Base-by-base conservation (phyloP, 2,113 vertebrate genomes). In the Eleginops maclovinus region DNA sequence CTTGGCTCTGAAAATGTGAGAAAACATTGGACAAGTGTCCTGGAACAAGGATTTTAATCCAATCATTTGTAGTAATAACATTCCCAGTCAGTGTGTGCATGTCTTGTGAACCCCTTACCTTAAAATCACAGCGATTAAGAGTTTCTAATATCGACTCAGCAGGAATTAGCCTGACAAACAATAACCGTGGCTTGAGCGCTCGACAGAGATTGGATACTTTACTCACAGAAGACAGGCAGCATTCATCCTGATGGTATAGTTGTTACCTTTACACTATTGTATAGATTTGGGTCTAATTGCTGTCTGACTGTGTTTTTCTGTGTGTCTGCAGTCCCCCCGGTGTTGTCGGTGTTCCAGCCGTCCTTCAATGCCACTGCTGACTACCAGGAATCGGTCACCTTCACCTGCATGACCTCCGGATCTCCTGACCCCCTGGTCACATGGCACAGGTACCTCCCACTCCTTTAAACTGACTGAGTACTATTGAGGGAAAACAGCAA, bases 281-380 rank as follows among this genome's bases (percentile, higher is more conserved):
- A 44, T 46, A 28, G 12, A 41, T 22, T 54, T 26, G 17, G 21
- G 9, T 72, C 15, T 15, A 56, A 36, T 51, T 28, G 36, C 46
- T 73, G 50, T 64, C 61, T 75, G 31, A 36, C 0, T 75, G 26
- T 71, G 17, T 79, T 86, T 54, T 63, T n/a, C 0, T 31, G 6
- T 79, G 19, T 87, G 44, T 77, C 73, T 82, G 72, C 90, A 99
- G 98, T 99, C 60, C 97, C 98, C 0, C 98, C 98, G 4, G 91
- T 93, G 67, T 91, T 99, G 86, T 90, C 91, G 5, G 92, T 97
- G 79, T 94, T 93, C 19, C 96, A 98, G 91, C 97, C 94, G 89
- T 95, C 95, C 59, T 98, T 98, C 86, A 99, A 99, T 19, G 98
- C 98, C 67, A 99, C 98, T 3, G 98, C 98, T 0, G 97, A 99